Percentiles rank a stretch among this genome's conserved stretches.
phyloP scores from a whole-genome alignment of 2,797 vertebrate species.

The Sebastes steindachneri region DNA sequence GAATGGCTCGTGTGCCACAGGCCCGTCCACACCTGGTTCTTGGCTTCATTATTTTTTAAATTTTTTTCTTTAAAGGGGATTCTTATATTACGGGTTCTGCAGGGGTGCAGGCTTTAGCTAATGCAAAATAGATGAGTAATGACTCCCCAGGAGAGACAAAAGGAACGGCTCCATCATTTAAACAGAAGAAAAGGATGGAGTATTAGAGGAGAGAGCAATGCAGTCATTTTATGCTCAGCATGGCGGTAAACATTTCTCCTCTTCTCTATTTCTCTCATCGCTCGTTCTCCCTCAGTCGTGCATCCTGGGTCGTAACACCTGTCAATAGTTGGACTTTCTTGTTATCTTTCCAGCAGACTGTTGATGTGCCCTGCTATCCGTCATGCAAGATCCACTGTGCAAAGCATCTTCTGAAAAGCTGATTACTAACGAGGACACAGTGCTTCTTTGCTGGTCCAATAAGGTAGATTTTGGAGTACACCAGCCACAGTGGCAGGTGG shows the following conservation, averaged over 20 bases:
- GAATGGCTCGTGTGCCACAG: too few relatives aligned
- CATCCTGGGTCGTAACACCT: constrained; percentile 4
- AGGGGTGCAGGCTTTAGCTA: constrained; percentile 20
- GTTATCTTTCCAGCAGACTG: background rate
- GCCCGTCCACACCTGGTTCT: too few relatives aligned
- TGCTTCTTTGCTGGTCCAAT: background rate
- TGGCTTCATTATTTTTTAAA: rapidly evolving
- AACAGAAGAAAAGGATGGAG: constrained; percentile 1
- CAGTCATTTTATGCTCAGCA: constrained; percentile 25
- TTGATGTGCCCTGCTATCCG: background rate
- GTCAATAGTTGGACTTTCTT: background rate
- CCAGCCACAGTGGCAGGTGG: too few relatives aligned
- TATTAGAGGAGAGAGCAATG: background rate
- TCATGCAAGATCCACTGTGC: background rate
- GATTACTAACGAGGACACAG: background rate
- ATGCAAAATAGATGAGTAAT: constrained; percentile 59
- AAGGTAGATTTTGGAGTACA: background rate
- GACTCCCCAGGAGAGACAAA: constrained; percentile 17
- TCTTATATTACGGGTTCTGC: constrained; percentile 16
- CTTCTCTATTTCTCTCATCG: constrained; percentile 4
- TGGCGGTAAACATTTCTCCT: constrained; percentile 22
- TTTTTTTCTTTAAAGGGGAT: background rate
- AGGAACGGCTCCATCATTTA: constrained; percentile 15
- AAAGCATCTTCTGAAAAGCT: background rate
- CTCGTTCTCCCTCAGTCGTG: background rate